Base-by-base conservation (phyloP, 2,113 vertebrate species). In the Conger conger region DNA sequence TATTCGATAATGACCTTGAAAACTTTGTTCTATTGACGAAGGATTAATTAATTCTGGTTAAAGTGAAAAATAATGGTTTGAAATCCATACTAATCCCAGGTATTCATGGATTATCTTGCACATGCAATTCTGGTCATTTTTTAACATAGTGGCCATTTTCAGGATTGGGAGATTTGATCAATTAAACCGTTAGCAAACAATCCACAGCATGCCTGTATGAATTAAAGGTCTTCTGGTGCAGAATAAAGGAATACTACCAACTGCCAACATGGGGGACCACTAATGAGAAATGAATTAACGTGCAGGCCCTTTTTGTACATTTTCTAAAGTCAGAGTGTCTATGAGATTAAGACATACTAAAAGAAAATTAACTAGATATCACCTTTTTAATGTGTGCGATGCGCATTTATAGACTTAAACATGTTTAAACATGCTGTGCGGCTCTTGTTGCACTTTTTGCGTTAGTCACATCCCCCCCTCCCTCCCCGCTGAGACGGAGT, bases 401-500 rank as follows among this genome's bases (percentile, higher is more conserved):
- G 17, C 6, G 23, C 27, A n/a, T 68, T n/a, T 68, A n/a, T 8
- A 68, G 11, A 68, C 9, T 8, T n/a, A n/a, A 68, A n/a, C 23
- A 68, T n/a, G 60, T 68, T 68, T n/a, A n/a, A n/a, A n/a, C 20
- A 20, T 68, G 68, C 9, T 73, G n/a, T 73, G 68, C 68, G 33
- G 27, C 27, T 73, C 27, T 33, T 33, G 68, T 76, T 82, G 40
- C 9, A 9, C 40, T 9, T 73, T 88, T 84, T 86, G 42, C 81
- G 85, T 68, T 36, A 30, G 73, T 80, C 87, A 81, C 50, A 76
- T 53, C 84, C 9, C 9, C 82, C 37, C 33, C 68, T 68, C 9
- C 9, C 82, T 40, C 33, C 68, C 76, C 33, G 53, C 54, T 8
- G 87, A 87, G 90, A 87, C 90, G 87, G 88, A 76, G 87, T 89